Conservation (phyloP, 2,888 invertebrate genomes). For the Agrochola litura region DNA sequence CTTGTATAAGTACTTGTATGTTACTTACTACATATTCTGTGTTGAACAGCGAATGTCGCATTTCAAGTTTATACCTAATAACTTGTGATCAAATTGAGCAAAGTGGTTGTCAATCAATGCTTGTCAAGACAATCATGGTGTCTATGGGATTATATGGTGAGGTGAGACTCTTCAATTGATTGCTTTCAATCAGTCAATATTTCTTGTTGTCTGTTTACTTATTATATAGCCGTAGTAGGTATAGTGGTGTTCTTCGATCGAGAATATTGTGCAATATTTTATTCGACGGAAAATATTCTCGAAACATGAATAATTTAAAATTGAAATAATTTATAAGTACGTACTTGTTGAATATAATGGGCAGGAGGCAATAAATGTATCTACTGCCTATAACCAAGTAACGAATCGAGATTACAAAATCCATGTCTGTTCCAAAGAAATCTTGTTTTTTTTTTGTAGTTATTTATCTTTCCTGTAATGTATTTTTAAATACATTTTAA, state of each 20-base stretch:
- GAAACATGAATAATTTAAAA: neutral
- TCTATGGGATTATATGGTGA: neutral
- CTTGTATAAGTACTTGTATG: neutral
- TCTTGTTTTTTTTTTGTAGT: too few relatives aligned
- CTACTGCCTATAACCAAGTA: too few relatives aligned
- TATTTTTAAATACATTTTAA: too few relatives aligned
- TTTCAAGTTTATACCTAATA: neutral
- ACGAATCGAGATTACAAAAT: too few relatives aligned
- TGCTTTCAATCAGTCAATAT: slow-evolving; percentile 28
- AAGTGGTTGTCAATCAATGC: slow-evolving; percentile 23
- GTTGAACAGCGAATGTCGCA: slow-evolving; percentile 9
- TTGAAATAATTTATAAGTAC: neutral
- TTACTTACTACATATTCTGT: neutral
- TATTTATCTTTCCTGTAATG: too few relatives aligned
- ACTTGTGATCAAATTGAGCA: slow-evolving; percentile 13
- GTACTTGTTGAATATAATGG: too few relatives aligned
- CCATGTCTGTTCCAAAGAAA: too few relatives aligned
- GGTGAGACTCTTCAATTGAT: slow-evolving; percentile 11
- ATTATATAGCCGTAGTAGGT: neutral
- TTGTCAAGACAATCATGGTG: slow-evolving; percentile 28
- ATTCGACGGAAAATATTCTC: neutral
- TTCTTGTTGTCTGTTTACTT: neutral
- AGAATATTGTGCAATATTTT: neutral
- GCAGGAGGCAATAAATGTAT: neutral
- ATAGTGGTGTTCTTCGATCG: neutral